These are phyloP conservation scores for Ariolimax columbianus DNA, from an alignment of 2,888 invertebrate genomes.

Conservation along the genomic window DNA sequence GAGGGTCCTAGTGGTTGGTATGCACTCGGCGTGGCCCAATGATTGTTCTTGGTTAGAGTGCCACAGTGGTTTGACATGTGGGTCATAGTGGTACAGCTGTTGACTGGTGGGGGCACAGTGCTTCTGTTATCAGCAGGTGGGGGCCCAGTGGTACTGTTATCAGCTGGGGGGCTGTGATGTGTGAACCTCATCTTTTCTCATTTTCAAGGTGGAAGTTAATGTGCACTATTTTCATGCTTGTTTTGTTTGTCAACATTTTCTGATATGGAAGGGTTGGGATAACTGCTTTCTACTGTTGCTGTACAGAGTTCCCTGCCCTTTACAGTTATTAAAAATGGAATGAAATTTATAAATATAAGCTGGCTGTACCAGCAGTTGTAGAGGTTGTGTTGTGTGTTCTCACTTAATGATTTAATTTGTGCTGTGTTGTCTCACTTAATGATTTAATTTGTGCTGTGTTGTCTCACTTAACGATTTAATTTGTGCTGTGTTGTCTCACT, in stretches of 20 bases:
- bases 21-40: too few species aligned
- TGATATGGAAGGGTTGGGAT: slow-evolving; percentile 27
- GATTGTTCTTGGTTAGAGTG: too few species aligned
- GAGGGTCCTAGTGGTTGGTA: too few species aligned
- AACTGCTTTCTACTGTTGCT: slow-evolving; percentile 16
- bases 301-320: slow-evolving; percentile 16
- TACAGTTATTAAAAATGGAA: slow-evolving; percentile 17
- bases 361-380: slow-evolving; percentile 7
- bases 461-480: too few species aligned
- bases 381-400: not conserved
- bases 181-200: not conserved
- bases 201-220: slow-evolving; percentile 1
- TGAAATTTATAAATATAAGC: slow-evolving; percentile 10
- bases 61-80: too few species aligned
- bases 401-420: too few species aligned
- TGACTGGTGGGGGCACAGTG: not conserved
- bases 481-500: too few species aligned
- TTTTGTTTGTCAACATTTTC: slow-evolving; percentile 10
- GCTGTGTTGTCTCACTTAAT: too few species aligned
- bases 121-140: not conserved
- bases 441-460: too few species aligned
- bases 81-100: not conserved
- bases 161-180: not conserved
- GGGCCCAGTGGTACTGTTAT: not conserved
- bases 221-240: not conserved